Evolutionary conservation across 2,113 vertebrate genomes (phyloP).

Genomic region (Nipponia nippon): DNA sequence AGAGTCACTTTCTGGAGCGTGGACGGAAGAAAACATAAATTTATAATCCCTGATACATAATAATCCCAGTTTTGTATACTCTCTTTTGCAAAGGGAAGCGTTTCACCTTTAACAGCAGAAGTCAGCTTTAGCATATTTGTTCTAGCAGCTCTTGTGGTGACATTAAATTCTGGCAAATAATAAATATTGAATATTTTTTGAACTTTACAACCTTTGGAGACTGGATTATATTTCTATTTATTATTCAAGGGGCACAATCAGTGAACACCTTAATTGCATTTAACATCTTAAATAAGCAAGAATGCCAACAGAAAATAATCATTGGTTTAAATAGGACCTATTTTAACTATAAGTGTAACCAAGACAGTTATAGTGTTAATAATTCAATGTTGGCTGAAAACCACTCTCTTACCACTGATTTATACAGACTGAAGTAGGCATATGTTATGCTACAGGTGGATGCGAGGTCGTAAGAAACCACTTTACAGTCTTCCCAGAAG

Average conservation of each 20-base stretch:
- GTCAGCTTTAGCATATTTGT: neutral
- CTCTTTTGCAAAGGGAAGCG: neutral
- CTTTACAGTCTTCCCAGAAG: conserved; percentile 71
- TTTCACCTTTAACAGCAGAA: neutral
- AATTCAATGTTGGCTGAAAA: conserved; percentile 58
- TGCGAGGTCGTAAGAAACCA: conserved; percentile 62
- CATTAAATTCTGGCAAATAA: neutral
- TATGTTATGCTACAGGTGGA: conserved; percentile 67
- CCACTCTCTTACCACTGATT: conserved; percentile 43
- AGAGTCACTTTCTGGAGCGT: neutral
- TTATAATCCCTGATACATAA: neutral
- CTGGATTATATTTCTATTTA: neutral
- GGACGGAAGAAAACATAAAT: neutral
- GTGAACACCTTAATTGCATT: neutral
- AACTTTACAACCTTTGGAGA: neutral
- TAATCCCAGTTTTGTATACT: neutral
- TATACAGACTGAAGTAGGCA: conserved; percentile 47
- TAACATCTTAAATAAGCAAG: neutral
- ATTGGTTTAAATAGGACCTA: neutral
- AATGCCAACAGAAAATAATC: neutral
- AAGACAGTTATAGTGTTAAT: conserved; percentile 35
- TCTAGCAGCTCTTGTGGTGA: neutral
- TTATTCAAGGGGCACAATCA: neutral
- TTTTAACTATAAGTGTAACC: neutral
- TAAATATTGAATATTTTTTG: neutral